A percentile compares a stretch with the other conserved stretches of the same genome.
phyloP scores from a whole-genome alignment of 2,797 vertebrate species.

The Kryptolebias ocellatus region DNA sequence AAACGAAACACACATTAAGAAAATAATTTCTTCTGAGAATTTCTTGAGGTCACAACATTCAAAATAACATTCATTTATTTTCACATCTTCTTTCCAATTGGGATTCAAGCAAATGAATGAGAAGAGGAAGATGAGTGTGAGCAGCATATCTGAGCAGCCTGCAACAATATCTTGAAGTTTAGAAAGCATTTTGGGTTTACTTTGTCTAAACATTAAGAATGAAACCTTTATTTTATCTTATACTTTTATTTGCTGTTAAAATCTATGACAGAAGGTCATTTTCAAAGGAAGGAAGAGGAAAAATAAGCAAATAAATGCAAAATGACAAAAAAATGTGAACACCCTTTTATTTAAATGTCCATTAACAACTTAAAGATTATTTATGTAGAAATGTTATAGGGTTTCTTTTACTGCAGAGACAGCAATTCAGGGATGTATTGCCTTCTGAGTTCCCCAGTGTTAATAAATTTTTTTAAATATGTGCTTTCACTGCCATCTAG shows the following conservation, averaged over 20 bases:
- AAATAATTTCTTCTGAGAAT: no score
- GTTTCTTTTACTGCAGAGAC: neutral
- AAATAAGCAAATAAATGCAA: neutral
- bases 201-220: no score
- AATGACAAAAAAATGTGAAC: neutral
- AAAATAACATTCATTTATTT: neutral
- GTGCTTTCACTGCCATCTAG: conserved; percentile 54
- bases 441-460: neutral
- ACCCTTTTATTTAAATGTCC: neutral
- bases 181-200: no score
- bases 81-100: neutral
- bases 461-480: neutral
- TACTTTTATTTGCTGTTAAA: no score
- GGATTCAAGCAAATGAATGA: neutral
- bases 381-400: neutral
- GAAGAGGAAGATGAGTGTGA: neutral
- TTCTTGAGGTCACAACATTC: neutral
- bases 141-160: neutral
- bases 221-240: no score
- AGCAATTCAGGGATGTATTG: neutral
- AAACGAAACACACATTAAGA: neutral
- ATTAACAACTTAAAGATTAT: neutral
- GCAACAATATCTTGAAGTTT: neutral
- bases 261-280: no score
- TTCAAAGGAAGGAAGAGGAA: no score